These are phyloP conservation scores for Oryzias dopingdopingensis DNA, from an alignment of 2,797 vertebrate genomes.

Conservation along the genomic window DNA sequence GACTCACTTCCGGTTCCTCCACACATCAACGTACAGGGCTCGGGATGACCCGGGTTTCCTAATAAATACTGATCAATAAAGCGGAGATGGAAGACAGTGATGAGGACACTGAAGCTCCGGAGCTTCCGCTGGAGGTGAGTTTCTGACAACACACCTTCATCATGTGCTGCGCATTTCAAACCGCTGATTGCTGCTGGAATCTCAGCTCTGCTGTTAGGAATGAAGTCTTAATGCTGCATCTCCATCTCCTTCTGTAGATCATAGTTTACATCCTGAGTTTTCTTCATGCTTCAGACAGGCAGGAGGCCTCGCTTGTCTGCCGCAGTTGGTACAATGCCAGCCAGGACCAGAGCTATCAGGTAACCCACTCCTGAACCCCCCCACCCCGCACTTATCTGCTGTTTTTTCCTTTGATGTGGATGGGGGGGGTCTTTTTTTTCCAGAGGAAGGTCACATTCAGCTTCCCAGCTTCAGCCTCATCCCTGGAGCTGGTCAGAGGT, in stretches of 20 bases:
- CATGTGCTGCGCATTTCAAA: too few relatives aligned
- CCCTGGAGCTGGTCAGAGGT: slow-evolving; percentile 67
- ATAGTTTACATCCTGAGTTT: slow-evolving; percentile 84
- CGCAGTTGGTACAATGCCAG: slow-evolving; percentile 83
- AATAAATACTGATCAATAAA: neutral
- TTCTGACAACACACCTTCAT: neutral
- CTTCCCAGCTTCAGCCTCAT: slow-evolving; percentile 70
- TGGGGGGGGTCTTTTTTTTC: neutral
- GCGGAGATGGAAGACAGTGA: slow-evolving; percentile 48
- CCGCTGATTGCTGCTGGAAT: too few relatives aligned
- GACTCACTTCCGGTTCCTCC: too few relatives aligned
- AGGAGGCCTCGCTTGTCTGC: slow-evolving; percentile 84
- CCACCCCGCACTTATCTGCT: neutral
- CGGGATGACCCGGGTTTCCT: slow-evolving; percentile 14
- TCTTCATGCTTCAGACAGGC: slow-evolving; percentile 81
- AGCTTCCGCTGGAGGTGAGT: slow-evolving; percentile 78
- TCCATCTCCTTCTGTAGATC: slow-evolving; percentile 69
- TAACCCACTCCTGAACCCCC: slow-evolving; percentile 25
- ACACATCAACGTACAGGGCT: neutral
- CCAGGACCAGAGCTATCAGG: slow-evolving; percentile 81
- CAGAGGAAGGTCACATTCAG: slow-evolving; percentile 73
- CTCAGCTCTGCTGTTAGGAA: neutral
- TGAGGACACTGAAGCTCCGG: slow-evolving; percentile 47
- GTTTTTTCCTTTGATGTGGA: neutral
- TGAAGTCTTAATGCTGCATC: slow-evolving; percentile 6